Base-by-base conservation (phyloP, 2,797 vertebrate species). In the Enteromius unitaeniatus region DNA sequence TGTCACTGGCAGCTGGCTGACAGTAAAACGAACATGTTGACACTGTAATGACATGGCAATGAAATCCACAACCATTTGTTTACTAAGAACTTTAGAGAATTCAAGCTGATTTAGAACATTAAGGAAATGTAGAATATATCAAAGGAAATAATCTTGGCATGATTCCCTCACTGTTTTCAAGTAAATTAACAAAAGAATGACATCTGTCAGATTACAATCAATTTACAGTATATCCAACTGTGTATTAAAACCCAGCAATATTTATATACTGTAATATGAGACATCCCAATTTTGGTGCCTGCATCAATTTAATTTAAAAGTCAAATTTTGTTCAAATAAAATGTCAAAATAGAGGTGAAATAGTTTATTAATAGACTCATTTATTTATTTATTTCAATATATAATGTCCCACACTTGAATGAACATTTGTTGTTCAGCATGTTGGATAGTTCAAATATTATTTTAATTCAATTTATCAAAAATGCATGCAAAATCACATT, bases 1-100 rank as follows among this genome's bases (percentile, higher is more conserved):
- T 76, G 62, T 82, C 80, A 65, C 42, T 75, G 45, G 45, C 70
- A 82, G 58, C 73, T 76, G 31, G 34, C 62, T 76, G 72, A 76
- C 72, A 75, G 45, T 65, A 75, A 65, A 82, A 75, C 0, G 70
- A 74, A 76, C 72, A 76, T 31, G 60, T 42, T 83, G 47, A 76
- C 70, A 65, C 58, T 23, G 26, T 81, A 49, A 82, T 75, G 58
- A 8, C 58, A 68, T 51, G n/a, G 47, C 23, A 69, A n/a, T 34
- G 55, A 68, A 21, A 55, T 75, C 37, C 21, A 58, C 37, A 31
- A 42, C 23, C 23, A 53, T 67, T 75, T 82, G 72, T 77, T 77
- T 69, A 53, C 73, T 23, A 68, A 55, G 14, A 68, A 67, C 60
- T 82, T 34, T 4, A 40, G 78, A 17, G 19, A 51, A 67, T 49